Percentiles rank a stretch among this genome's conserved stretches.
phyloP scores from a whole-genome alignment of 1,140 invertebrate species.

The Drosophila ogumai region DNA sequence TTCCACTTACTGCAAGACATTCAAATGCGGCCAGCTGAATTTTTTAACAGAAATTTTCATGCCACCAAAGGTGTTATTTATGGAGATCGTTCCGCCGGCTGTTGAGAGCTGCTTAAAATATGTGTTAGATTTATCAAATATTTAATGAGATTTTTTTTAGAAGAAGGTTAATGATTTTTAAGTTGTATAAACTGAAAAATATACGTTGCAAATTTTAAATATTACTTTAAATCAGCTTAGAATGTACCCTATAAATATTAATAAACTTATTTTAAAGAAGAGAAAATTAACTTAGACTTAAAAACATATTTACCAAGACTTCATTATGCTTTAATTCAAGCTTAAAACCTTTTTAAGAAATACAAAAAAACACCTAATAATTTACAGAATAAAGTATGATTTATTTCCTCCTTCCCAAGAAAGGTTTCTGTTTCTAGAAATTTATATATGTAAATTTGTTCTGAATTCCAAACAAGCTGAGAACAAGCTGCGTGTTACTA shows the following conservation, averaged over 20 bases:
- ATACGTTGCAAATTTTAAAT: too few species aligned
- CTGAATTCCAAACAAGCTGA: slow-evolving; percentile 9
- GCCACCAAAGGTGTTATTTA: slow-evolving; percentile 54
- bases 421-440: background rate
- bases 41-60: slow-evolving; percentile 47
- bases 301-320: background rate
- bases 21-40: slow-evolving; percentile 65
- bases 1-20: slow-evolving; percentile 72
- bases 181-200: background rate
- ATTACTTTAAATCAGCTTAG: background rate
- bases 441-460: slow-evolving; percentile 11
- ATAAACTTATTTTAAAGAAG: background rate
- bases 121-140: slow-evolving; percentile 39
- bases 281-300: accelerated
- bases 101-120: slow-evolving; percentile 30
- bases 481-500: slow-evolving; percentile 22
- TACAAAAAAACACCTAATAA: background rate
- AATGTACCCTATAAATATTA: background rate
- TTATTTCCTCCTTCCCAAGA: background rate
- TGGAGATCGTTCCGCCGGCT: slow-evolving; percentile 29
- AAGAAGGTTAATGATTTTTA: slow-evolving; percentile 6
- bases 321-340: background rate
- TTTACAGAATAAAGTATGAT: background rate
- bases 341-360: background rate
- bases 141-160: slow-evolving; percentile 21